These are phyloP conservation scores for Girardia tigrina DNA, from an alignment of 2,888 invertebrate species.

Conservation along the genomic window DNA sequence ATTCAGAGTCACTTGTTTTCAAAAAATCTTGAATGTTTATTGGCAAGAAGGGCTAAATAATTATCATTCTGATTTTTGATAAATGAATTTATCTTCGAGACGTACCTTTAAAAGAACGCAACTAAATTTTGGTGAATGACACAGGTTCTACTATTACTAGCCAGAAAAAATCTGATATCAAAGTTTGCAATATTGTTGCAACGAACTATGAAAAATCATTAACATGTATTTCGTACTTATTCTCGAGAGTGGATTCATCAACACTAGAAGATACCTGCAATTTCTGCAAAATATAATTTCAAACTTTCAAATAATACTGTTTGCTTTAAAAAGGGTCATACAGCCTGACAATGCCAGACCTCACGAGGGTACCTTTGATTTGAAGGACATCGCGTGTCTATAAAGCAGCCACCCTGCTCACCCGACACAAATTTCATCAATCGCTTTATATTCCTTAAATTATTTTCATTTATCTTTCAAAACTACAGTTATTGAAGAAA, in stretches of 20 bases:
- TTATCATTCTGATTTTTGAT: neutral
- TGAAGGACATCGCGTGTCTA: neutral
- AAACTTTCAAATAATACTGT: neutral
- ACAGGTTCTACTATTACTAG: constrained; percentile 8
- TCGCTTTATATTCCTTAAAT: neutral
- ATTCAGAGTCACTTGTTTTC: neutral
- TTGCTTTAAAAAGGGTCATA: neutral
- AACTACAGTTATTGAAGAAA: neutral
- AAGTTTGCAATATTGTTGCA: neutral
- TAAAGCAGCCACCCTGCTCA: neutral
- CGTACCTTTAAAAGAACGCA: constrained; percentile 12
- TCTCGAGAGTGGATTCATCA: neutral
- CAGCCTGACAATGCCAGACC: neutral
- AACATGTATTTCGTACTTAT: neutral
- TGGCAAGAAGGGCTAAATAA: constrained; percentile 8
- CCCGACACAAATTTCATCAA: neutral
- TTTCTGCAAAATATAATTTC: neutral
- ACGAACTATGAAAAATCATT: neutral
- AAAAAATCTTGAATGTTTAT: neutral
- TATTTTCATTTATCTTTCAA: too few species aligned
- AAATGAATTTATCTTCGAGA: neutral
- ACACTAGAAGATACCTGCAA: neutral
- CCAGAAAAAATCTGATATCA: neutral
- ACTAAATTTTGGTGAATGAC: neutral
- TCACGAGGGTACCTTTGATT: neutral